Conservation (phyloP, 2,113 vertebrate genomes). For the Varanus komodoensis region DNA sequence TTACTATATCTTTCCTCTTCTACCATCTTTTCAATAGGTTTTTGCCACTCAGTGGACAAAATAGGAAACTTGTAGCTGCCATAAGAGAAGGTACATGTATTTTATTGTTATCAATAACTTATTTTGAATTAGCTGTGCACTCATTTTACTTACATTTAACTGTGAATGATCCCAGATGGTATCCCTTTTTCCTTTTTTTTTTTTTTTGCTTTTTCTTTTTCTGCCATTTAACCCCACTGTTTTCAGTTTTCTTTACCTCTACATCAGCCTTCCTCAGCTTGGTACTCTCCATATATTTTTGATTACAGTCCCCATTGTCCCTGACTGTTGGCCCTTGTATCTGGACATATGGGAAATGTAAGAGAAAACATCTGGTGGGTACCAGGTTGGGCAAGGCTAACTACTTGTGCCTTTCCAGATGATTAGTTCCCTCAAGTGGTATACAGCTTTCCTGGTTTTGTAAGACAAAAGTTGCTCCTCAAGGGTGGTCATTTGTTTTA, state of each 20-base stretch:
- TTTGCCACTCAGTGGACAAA: conserved; percentile 78
- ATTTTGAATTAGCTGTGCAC: background rate
- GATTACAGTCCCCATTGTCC: background rate
- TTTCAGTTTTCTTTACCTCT: background rate
- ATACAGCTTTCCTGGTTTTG: background rate
- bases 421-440: background rate
- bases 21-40: conserved; percentile 71
- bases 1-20: conserved; percentile 41
- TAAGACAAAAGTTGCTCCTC: background rate
- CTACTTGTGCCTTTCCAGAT: background rate
- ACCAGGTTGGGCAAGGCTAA: too few relatives aligned
- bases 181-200: too few relatives aligned
- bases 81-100: conserved; percentile 81
- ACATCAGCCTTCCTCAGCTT: too few relatives aligned
- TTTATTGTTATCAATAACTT: background rate
- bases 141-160: background rate
- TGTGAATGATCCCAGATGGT: background rate
- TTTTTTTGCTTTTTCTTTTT: background rate
- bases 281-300: too few relatives aligned
- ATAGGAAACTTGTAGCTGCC: conserved; percentile 80
- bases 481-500: background rate
- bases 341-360: too few relatives aligned
- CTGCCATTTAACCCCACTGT: background rate
- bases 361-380: too few relatives aligned
- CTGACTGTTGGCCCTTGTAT: too few relatives aligned